These are phyloP conservation scores for Trichomycterus rosablanca DNA, from an alignment of 2,113 vertebrate genomes.

Conservation along the genomic window DNA sequence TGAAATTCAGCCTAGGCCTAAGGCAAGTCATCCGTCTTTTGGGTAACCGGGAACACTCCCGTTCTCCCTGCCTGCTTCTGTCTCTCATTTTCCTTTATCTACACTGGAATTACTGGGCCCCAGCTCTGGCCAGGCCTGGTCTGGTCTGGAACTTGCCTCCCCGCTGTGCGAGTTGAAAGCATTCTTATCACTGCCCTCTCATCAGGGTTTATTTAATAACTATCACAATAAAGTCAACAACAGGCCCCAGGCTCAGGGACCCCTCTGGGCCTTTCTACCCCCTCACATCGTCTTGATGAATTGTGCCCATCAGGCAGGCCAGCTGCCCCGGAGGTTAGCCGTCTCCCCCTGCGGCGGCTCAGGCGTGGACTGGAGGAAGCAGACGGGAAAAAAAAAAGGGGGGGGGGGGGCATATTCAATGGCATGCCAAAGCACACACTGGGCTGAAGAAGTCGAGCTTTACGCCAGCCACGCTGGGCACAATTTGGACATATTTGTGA, in stretches of 20 bases:
- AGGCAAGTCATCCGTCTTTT: slow-evolving; percentile 63
- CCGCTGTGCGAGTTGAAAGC: slow-evolving; percentile 63
- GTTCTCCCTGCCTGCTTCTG: slow-evolving; percentile 14
- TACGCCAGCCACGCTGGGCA: slow-evolving; percentile 54
- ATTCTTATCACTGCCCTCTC: slow-evolving; percentile 62
- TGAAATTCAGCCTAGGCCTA: slow-evolving; percentile 62
- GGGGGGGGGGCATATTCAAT: slow-evolving; percentile 43
- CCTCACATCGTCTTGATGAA: slow-evolving; percentile 60
- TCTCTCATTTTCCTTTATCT: slow-evolving; percentile 12
- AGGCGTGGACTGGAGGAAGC: slow-evolving; percentile 35
- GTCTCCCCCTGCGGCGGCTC: slow-evolving; percentile 56
- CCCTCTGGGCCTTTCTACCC: slow-evolving; percentile 44
- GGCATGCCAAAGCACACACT: slow-evolving; percentile 64
- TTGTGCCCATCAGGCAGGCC: slow-evolving; percentile 69
- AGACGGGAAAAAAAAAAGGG: slow-evolving; percentile 39
- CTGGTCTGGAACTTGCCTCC: slow-evolving; percentile 54
- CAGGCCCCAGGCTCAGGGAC: slow-evolving; percentile 41
- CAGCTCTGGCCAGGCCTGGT: slow-evolving; percentile 19
- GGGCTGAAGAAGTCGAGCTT: slow-evolving; percentile 56
- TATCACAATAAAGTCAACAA: slow-evolving; percentile 65
- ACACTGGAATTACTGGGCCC: slow-evolving; percentile 39
- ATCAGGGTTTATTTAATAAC: slow-evolving; percentile 69
- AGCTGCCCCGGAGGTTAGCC: slow-evolving; percentile 74
- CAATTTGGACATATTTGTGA: slow-evolving; percentile 51
- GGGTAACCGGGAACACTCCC: slow-evolving; percentile 47